Percentiles rank a stretch among this genome's conserved stretches.
phyloP scores from a whole-genome alignment of 2,888 invertebrate species.

The Yponomeuta cagnagella region DNA sequence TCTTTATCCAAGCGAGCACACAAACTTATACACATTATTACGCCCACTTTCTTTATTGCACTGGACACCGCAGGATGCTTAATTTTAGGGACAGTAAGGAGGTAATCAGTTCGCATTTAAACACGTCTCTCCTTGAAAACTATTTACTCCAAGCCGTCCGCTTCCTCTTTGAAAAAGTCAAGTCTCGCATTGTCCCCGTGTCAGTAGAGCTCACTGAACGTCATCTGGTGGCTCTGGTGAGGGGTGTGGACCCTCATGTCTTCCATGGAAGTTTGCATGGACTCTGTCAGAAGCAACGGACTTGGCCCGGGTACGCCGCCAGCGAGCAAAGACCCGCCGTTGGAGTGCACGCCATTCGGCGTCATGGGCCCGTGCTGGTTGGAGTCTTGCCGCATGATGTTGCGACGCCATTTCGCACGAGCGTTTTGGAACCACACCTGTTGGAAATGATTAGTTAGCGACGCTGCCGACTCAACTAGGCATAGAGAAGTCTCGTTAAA shows the following conservation, averaged over 20 bases:
- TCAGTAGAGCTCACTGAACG: slow-evolving; percentile 62
- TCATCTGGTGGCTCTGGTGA: slow-evolving; percentile 45
- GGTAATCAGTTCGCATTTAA: too few species aligned
- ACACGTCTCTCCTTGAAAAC: neutral
- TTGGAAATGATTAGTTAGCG: slow-evolving; percentile 13
- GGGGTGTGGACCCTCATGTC: slow-evolving; percentile 59
- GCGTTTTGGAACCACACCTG: slow-evolving; percentile 99
- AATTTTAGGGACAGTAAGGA: too few species aligned
- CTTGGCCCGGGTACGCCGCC: slow-evolving; percentile 32
- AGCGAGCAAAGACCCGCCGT: slow-evolving; percentile 39
- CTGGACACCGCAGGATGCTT: too few species aligned
- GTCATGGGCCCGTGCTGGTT: slow-evolving; percentile 31
- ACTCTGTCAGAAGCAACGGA: slow-evolving; percentile 44
- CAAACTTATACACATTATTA: too few species aligned
- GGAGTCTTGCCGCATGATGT: slow-evolving; percentile 89
- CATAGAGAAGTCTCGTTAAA: too few species aligned
- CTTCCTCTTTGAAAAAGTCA: slow-evolving; percentile 8
- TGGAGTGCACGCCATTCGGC: slow-evolving; percentile 39
- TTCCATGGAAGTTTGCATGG: slow-evolving; percentile 46
- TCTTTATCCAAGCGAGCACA: too few species aligned
- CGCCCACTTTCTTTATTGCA: too few species aligned
- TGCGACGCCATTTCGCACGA: slow-evolving; percentile 97
- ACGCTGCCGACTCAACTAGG: neutral
- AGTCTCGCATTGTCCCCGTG: slow-evolving; percentile 23
- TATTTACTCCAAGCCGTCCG: neutral